Conservation (phyloP, 37 sponge, comb jelly and placozoan species). For the Corticium candelabrum region DNA sequence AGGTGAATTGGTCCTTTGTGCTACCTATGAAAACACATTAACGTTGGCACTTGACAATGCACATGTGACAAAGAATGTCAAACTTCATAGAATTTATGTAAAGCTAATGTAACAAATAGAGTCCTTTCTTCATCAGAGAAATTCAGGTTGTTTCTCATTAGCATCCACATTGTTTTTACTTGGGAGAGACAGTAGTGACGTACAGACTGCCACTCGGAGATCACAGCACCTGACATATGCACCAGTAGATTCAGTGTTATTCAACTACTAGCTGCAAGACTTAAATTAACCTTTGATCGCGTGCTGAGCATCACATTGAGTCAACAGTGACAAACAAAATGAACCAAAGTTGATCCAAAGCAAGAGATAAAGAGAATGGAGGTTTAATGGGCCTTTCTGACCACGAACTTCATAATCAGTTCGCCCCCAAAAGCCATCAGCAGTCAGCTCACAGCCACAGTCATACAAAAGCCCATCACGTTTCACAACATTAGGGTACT, state of each 20-base stretch:
- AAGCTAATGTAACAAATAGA: neutral
- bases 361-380: slow-evolving; percentile 76
- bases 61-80: neutral
- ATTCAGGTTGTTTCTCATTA: slow-evolving; percentile 52
- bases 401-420: too few relatives aligned
- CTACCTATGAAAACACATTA: neutral
- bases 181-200: slow-evolving; percentile 80
- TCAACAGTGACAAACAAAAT: slow-evolving; percentile 56
- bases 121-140: slow-evolving; percentile 61
- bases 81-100: neutral
- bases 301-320: slow-evolving; percentile 39
- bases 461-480: slow-evolving; percentile 43
- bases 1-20: neutral
- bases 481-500: slow-evolving; percentile 14
- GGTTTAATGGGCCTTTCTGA: slow-evolving; percentile 57
- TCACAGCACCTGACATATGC: slow-evolving; percentile 12
- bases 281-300: slow-evolving; percentile 28
- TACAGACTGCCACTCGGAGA: slow-evolving; percentile 65
- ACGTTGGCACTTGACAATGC: neutral
- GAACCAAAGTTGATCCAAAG: slow-evolving; percentile 71
- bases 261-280: neutral
- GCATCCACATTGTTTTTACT: slow-evolving; percentile 61
- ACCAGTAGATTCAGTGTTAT: neutral
- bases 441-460: slow-evolving; percentile 68
- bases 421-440: slow-evolving; percentile 64